Conservation (phyloP, 2,888 invertebrate species). For the Synanthedon vespiformis region DNA sequence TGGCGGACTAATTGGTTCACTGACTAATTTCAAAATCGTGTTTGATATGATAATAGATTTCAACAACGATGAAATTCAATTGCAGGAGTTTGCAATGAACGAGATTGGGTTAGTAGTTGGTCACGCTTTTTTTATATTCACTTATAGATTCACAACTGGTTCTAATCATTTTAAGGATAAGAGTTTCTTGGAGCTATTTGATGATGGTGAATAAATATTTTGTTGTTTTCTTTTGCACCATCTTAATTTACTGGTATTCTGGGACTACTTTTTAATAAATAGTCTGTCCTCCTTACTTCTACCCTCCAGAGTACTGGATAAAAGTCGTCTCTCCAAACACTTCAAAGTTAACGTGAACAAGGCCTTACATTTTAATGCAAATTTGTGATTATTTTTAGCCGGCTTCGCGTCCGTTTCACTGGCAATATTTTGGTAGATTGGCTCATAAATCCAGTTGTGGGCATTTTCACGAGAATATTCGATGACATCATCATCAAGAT, state of each 20-base stretch:
- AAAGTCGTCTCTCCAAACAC: neutral
- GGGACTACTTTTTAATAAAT: too few relatives aligned
- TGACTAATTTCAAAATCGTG: conserved; percentile 40
- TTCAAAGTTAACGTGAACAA: too few relatives aligned
- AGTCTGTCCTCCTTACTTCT: too few relatives aligned
- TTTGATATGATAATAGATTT: conserved; percentile 56
- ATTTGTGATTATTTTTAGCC: conserved; percentile 16
- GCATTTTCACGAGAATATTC: conserved; percentile 51
- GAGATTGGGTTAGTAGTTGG: conserved; percentile 41
- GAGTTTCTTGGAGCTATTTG: too few relatives aligned
- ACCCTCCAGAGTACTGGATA: neutral
- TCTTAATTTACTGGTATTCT: too few relatives aligned
- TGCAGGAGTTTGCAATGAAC: conserved; percentile 51
- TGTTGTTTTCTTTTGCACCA: too few relatives aligned
- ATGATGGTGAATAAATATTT: too few relatives aligned
- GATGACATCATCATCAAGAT: conserved; percentile 52
- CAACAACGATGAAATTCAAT: conserved; percentile 61
- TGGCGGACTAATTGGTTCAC: conserved; percentile 57
- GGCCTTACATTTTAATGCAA: neutral
- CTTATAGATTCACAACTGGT: too few relatives aligned
- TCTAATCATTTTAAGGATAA: too few relatives aligned
- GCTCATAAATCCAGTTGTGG: conserved; percentile 57
- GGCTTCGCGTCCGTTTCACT: conserved; percentile 52
- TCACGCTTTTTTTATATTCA: too few relatives aligned
- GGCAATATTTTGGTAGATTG: conserved; percentile 63